A percentile compares a stretch with the other conserved stretches of the same genome.
These are phyloP conservation scores for Zophobas morio DNA, from an alignment of 1,140 invertebrate genomes.

Conservation along the genomic window DNA sequence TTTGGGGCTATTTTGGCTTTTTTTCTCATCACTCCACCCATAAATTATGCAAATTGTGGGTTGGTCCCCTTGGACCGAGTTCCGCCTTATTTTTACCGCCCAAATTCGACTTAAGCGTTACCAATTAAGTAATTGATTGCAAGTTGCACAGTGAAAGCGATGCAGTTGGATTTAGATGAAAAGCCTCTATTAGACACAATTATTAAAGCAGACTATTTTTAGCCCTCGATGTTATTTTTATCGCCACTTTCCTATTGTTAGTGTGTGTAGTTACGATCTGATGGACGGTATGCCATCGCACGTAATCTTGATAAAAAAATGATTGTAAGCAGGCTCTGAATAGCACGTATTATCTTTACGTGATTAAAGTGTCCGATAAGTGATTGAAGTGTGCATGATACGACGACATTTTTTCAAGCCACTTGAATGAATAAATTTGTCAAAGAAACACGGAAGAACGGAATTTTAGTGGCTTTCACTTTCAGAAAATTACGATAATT, in stretches of 20 bases:
- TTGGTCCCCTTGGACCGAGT: neutral
- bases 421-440: neutral
- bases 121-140: neutral
- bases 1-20: neutral
- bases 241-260: conserved; percentile 5
- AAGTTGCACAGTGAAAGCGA: conserved; percentile 15
- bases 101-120: conserved; percentile 5
- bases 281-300: neutral
- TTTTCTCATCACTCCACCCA: neutral
- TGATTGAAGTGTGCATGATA: neutral
- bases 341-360: conserved; percentile 15
- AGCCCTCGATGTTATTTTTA: conserved; percentile 14
- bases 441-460: conserved; percentile 3
- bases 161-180: conserved; percentile 8
- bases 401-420: conserved; percentile 1
- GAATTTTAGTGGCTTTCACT: neutral
- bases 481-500: neutral
- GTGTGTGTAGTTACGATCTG: neutral
- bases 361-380: conserved; percentile 8
- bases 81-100: conserved; percentile 14
- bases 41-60: conserved; percentile 18
- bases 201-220: conserved; percentile 4
- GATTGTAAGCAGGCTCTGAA: neutral
- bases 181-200: neutral
- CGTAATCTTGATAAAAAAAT: conserved; percentile 11